Percentiles rank a stretch among this genome's conserved stretches.
Conservation (phyloP, 2,888 invertebrate species). For the Prenolepis imparis region DNA sequence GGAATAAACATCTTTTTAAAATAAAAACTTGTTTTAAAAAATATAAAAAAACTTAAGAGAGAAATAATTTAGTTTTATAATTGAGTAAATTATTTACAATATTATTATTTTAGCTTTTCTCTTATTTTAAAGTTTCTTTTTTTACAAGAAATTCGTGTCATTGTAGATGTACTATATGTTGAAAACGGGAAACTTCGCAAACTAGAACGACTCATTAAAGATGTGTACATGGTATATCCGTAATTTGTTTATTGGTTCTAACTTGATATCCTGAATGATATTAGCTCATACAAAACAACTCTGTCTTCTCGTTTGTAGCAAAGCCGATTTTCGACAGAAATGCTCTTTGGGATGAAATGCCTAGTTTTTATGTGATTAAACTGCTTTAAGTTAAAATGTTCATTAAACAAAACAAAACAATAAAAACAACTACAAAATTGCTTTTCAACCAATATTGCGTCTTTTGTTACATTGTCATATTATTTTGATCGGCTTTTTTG, state of each 20-base stretch:
- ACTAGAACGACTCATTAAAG: neutral
- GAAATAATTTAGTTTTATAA: neutral
- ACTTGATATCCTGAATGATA: conserved; percentile 11
- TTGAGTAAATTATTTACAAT: neutral
- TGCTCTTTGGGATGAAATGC: conserved; percentile 36
- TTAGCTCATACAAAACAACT: conserved; percentile 17
- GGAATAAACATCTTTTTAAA: neutral
- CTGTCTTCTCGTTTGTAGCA: conserved; percentile 50
- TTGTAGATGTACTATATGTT: neutral
- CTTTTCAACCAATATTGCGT: neutral
- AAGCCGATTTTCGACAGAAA: conserved; percentile 63
- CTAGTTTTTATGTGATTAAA: conserved; percentile 34
- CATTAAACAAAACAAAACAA: conserved; percentile 59
- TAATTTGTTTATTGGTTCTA: conserved; percentile 33
- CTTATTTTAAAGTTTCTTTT: neutral
- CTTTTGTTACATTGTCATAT: conserved; percentile 8
- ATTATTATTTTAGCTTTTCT: neutral
- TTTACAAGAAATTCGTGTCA: neutral
- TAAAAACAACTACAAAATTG: conserved; percentile 8
- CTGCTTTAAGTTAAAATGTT: conserved; percentile 53
- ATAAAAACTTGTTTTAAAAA: neutral
- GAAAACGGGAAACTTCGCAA: neutral
- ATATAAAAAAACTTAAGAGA: neutral
- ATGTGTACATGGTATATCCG: neutral
- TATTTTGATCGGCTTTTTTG: neutral